Percentiles rank a stretch among this genome's conserved stretches.
Conservation (phyloP, 1,140 invertebrate species). For the Lethocerus indicus region DNA sequence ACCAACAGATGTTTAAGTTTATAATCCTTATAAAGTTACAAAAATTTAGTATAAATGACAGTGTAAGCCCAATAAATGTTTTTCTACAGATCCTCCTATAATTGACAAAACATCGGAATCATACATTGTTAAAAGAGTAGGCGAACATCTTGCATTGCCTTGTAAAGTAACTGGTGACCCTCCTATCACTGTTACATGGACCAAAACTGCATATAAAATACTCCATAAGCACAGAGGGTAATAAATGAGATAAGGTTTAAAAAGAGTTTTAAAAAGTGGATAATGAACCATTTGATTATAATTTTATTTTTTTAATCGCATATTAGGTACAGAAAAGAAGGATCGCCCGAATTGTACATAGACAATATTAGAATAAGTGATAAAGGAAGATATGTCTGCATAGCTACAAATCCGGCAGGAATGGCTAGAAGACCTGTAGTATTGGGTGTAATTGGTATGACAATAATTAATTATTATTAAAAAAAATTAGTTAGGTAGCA, state of each 20-base stretch:
- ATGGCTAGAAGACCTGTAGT: slow-evolving; percentile 9
- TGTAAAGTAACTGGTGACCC: slow-evolving; percentile 18
- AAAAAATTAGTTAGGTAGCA: no score
- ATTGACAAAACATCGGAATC: slow-evolving; percentile 10
- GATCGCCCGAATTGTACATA: slow-evolving; percentile 2
- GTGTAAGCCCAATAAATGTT: background rate
- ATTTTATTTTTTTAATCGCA: no score
- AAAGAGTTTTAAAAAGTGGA: no score
- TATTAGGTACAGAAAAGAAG: no score
- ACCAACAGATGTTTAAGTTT: no score
- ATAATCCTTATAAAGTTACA: no score
- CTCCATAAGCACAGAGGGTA: no score
- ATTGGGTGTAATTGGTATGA: slow-evolving; percentile 17
- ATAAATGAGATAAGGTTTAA: background rate
- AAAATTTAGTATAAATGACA: no score
- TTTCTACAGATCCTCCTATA: slow-evolving; percentile 15
- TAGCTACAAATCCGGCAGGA: slow-evolving; percentile 18
- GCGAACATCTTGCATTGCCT: slow-evolving; percentile 10
- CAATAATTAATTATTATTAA: background rate
- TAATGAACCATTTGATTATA: no score
- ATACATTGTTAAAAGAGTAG: slow-evolving; percentile 10
- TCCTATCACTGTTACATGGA: slow-evolving; percentile 13
- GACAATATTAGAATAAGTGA: slow-evolving; percentile 23
- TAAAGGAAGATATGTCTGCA: slow-evolving; percentile 27
- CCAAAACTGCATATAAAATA: no score